phyloP scores from a whole-genome alignment of 2,113 vertebrate genomes.

The Budorcas taxicolor region DNA sequence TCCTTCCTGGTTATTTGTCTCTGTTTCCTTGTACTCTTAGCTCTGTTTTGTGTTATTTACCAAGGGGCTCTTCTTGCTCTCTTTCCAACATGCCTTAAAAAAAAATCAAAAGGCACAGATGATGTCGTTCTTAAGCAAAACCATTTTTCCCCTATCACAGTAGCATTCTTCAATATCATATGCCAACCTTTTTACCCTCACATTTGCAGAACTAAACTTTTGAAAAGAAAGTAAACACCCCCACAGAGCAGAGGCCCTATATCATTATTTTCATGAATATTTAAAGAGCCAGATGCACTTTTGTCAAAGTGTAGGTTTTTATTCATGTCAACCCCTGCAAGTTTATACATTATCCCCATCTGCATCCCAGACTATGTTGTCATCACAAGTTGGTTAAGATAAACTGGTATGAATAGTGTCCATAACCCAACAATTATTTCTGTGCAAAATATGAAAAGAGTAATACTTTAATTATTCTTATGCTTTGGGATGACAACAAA shows the following conservation, averaged over 20 bases:
- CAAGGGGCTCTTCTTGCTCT: neutral
- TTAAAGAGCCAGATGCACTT: slow-evolving; percentile 30
- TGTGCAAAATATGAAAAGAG: neutral
- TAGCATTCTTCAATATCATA: neutral
- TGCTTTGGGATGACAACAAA: neutral
- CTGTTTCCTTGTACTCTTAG: neutral
- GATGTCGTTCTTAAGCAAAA: neutral
- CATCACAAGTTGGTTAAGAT: neutral
- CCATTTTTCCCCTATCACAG: neutral
- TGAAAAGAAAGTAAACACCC: neutral
- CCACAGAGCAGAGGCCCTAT: neutral
- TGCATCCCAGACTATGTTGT: neutral
- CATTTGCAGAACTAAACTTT: neutral
- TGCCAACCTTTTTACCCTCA: neutral
- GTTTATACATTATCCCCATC: neutral
- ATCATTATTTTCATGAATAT: slow-evolving; percentile 38
- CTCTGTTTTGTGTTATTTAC: slow-evolving; percentile 8
- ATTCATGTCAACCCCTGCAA: neutral
- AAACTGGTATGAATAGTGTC: neutral
- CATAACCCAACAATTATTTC: neutral
- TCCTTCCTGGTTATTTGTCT: neutral
- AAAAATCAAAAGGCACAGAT: neutral
- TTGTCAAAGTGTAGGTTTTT: slow-evolving; percentile 19
- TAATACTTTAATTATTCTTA: neutral
- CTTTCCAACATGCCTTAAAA: neutral